Percentiles rank a stretch among this genome's conserved stretches.
phyloP scores from a whole-genome alignment of 2,797 vertebrate genomes.

The Trichosurus vulpecula region DNA sequence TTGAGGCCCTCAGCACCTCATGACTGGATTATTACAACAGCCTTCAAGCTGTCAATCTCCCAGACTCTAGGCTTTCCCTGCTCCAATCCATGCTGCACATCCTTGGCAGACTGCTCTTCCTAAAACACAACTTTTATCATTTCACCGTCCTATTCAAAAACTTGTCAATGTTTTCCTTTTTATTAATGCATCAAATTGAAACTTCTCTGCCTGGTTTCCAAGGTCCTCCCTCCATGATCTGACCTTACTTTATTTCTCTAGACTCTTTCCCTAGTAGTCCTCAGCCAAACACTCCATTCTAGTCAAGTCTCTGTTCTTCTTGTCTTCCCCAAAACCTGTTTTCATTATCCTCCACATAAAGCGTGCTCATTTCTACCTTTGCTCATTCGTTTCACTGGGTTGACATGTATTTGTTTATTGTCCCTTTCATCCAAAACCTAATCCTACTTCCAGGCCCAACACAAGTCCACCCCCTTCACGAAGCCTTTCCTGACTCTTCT shows the following conservation, averaged over 20 bases:
- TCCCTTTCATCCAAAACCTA: background rate
- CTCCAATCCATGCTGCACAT: background rate
- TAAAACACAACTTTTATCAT: background rate
- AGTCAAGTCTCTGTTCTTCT: background rate
- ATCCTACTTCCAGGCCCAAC: background rate
- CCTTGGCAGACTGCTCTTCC: background rate
- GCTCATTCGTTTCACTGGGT: background rate
- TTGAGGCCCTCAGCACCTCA: background rate
- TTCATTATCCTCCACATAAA: background rate
- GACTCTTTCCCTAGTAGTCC: background rate
- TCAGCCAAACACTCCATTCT: background rate
- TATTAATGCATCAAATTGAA: background rate
- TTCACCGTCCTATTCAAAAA: background rate
- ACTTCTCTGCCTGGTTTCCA: background rate
- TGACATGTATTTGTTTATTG: background rate
- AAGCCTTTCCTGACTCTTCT: background rate
- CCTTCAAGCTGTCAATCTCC: background rate
- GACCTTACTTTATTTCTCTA: background rate
- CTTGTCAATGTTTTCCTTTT: background rate
- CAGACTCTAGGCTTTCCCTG: accelerated
- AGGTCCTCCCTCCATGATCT: background rate
- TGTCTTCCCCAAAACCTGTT: background rate
- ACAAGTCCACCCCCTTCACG: background rate
- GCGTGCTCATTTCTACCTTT: background rate
- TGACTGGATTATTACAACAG: background rate